phyloP scores from a whole-genome alignment of 2,113 vertebrate genomes.

The Oryzias curvinotus region DNA sequence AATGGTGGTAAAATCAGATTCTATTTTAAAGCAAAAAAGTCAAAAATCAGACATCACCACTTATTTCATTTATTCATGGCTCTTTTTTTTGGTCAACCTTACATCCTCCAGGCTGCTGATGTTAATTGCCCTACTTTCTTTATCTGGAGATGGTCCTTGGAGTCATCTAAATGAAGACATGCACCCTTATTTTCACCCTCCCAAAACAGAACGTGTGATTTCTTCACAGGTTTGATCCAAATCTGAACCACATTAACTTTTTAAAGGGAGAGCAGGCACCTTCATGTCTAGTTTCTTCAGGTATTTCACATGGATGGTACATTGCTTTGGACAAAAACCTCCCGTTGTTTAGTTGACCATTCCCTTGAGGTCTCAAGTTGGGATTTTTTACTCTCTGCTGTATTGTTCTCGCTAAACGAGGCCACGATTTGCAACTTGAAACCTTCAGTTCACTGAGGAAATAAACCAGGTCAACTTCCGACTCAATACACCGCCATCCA shows the following conservation, averaged over 20 bases:
- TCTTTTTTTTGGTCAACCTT: slow-evolving; percentile 27
- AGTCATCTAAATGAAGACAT: slow-evolving; percentile 52
- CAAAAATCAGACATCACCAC: slow-evolving; percentile 10
- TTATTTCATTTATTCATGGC: slow-evolving; percentile 11
- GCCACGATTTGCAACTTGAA: background rate
- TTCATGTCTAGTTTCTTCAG: background rate
- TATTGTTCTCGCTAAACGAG: too few relatives aligned
- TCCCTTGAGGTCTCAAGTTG: background rate
- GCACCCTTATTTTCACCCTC: slow-evolving; percentile 33
- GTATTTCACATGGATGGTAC: background rate
- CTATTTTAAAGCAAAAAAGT: slow-evolving; percentile 14
- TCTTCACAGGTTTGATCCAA: slow-evolving; percentile 9
- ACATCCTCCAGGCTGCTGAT: slow-evolving; percentile 46
- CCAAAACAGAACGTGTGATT: slow-evolving; percentile 26
- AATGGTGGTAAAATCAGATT: background rate
- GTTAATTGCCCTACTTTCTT: slow-evolving; percentile 69
- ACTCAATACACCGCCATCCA: background rate
- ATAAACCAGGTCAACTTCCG: background rate
- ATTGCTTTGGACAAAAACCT: background rate
- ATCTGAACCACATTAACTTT: slow-evolving; percentile 1
- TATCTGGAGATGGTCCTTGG: slow-evolving; percentile 53
- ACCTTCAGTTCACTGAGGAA: background rate
- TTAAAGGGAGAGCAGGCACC: background rate
- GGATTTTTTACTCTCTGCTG: background rate
- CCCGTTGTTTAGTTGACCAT: background rate